phyloP scores from a whole-genome alignment of 2,113 vertebrate genomes.

The Stomatorhinus ivindoensis region DNA sequence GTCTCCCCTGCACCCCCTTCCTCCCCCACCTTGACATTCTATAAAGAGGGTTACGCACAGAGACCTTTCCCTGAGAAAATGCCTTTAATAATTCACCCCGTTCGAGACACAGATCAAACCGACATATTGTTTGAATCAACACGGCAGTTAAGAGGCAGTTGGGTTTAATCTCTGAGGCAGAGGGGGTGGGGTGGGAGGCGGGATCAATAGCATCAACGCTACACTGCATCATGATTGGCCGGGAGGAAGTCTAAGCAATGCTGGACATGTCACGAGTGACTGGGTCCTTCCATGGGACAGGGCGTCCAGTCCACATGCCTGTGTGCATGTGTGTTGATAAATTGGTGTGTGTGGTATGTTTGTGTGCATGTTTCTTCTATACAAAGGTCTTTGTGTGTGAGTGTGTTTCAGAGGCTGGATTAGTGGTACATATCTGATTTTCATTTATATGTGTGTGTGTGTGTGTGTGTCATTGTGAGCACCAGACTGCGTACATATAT shows the following conservation, averaged over 20 bases:
- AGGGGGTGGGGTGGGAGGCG: not conserved
- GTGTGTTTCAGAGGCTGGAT: not conserved
- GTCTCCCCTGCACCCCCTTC: slow-evolving; percentile 23
- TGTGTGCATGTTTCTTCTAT: not conserved
- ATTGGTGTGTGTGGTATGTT: not conserved
- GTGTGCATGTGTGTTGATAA: not conserved
- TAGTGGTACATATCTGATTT: not conserved
- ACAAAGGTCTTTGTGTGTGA: not conserved
- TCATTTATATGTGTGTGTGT: not conserved
- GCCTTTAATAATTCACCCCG: slow-evolving; percentile 56
- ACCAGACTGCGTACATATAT: not conserved
- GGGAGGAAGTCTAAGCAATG: slow-evolving; percentile 52
- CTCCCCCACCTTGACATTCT: slow-evolving; percentile 32
- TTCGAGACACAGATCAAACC: slow-evolving; percentile 55
- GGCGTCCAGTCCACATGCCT: not conserved
- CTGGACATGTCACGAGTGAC: not conserved
- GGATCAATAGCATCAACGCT: slow-evolving; percentile 52
- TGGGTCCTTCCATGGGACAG: not conserved
- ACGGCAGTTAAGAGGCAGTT: slow-evolving; percentile 47
- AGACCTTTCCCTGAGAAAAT: slow-evolving; percentile 41
- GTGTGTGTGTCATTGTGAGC: not conserved
- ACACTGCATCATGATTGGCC: slow-evolving; percentile 40
- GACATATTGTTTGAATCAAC: slow-evolving; percentile 61
- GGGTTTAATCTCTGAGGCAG: slow-evolving; percentile 48
- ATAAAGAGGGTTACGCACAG: slow-evolving; percentile 39